A percentile compares a stretch with the other conserved stretches of the same genome.
Conservation (phyloP, 1,140 invertebrate genomes). For the Calephelis nemesis region DNA sequence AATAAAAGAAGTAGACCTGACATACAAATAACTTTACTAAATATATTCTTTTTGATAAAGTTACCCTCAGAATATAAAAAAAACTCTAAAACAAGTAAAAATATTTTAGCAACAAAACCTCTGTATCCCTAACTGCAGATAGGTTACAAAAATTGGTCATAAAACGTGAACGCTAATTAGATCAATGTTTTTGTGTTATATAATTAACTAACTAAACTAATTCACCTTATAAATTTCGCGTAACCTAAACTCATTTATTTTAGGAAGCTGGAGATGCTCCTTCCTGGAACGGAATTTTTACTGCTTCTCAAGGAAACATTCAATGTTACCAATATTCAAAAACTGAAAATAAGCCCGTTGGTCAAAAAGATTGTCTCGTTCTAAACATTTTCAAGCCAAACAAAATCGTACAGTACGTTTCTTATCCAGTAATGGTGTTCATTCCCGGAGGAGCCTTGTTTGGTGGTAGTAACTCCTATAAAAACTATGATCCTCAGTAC, state of each 20-base stretch:
- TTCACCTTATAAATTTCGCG: not conserved
- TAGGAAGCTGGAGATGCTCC: constrained; percentile 38
- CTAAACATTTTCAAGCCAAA: constrained; percentile 41
- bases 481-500: constrained; percentile 65
- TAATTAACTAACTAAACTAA: no score
- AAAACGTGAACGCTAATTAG: not conserved
- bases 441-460: constrained; percentile 77
- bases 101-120: no score
- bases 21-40: no score
- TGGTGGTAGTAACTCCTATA: constrained; percentile 60
- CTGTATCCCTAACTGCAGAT: no score
- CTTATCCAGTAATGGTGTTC: constrained; percentile 76
- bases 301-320: constrained; percentile 33
- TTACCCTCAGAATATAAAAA: no score
- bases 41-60: no score
- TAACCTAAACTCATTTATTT: constrained; percentile 12
- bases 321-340: constrained; percentile 36
- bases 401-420: constrained; percentile 12
- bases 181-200: no score
- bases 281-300: constrained; percentile 33
- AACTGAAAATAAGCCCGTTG: constrained; percentile 26
- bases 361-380: constrained; percentile 40
- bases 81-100: no score
- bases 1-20: no score
- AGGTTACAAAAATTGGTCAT: no score